Evolutionary conservation across 2,797 vertebrate genomes (phyloP).

Genomic region (Apogon hyalosoma): DNA sequence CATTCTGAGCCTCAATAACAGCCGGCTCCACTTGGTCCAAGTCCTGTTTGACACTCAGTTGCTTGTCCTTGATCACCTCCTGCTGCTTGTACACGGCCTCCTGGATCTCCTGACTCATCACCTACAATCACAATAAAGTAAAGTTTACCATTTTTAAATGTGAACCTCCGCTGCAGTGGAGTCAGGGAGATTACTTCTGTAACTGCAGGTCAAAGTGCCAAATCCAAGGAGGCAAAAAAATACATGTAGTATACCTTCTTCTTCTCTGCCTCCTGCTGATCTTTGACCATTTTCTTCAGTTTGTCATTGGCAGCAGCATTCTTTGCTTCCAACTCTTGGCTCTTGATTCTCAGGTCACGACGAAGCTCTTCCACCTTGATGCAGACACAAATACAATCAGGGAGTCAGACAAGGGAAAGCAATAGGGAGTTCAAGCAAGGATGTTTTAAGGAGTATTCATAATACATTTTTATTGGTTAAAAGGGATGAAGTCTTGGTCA

Average conservation of each 20-base stretch:
- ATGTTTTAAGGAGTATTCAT: no score
- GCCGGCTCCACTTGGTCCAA: slow-evolving; percentile 98
- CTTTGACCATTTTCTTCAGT: slow-evolving; percentile 99
- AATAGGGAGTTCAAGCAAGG: not conserved
- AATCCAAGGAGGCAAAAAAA: not conserved
- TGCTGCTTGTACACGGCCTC: slow-evolving; percentile 98
- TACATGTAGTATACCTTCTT: slow-evolving; percentile 88
- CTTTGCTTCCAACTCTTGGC: slow-evolving; percentile 97
- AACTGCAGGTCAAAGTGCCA: not conserved
- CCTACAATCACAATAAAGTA: slow-evolving; percentile 80
- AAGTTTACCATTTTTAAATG: not conserved
- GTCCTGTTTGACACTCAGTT: slow-evolving; percentile 94
- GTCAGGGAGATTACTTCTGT: not conserved
- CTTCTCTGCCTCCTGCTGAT: slow-evolving; percentile 99
- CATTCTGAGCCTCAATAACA: slow-evolving; percentile 98
- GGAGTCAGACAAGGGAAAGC: not conserved
- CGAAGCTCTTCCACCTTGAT: slow-evolving; percentile 95
- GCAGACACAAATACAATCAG: not conserved
- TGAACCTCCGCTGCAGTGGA: not conserved
- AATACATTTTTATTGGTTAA: not conserved
- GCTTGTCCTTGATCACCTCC: slow-evolving; percentile 96
- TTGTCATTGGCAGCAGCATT: slow-evolving; percentile 99
- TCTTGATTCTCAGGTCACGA: slow-evolving; percentile 96
- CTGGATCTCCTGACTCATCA: slow-evolving; percentile 99
- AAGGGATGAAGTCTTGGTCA: not conserved